A percentile compares a stretch with the other conserved stretches of the same genome.
Evolutionary conservation across 2,113 vertebrate species (phyloP).

Genomic region (Esox niger): DNA sequence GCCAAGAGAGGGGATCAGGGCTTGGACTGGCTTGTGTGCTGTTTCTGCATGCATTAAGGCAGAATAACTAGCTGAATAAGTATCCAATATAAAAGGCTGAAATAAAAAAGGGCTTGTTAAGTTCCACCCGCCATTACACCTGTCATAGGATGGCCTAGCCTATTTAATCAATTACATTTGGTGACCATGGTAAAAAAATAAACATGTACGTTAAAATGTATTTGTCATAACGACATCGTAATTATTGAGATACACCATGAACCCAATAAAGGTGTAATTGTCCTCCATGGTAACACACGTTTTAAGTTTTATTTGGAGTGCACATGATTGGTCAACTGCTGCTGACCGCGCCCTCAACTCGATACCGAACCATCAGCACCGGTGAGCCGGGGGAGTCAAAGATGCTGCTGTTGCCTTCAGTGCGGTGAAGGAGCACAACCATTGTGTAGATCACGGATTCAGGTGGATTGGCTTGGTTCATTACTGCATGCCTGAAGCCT

Average conservation of each 20-base stretch:
- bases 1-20: not conserved
- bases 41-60: not conserved
- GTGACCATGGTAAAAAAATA: not conserved
- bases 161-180: not conserved
- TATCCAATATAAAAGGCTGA: not conserved
- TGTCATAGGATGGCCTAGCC: not conserved
- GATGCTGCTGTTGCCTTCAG: slow-evolving; percentile 44
- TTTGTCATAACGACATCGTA: not conserved
- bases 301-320: slow-evolving; percentile 37
- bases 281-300: slow-evolving; percentile 51
- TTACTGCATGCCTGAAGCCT: slow-evolving; percentile 47
- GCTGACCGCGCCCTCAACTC: slow-evolving; percentile 73
- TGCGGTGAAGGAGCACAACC: slow-evolving; percentile 62
- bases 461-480: slow-evolving; percentile 17
- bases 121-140: not conserved
- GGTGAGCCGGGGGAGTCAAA: slow-evolving; percentile 50
- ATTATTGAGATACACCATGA: not conserved
- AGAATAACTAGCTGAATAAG: not conserved
- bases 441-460: slow-evolving; percentile 45
- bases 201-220: not conserved
- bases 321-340: slow-evolving; percentile 64
- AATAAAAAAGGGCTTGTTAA: not conserved
- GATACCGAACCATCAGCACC: slow-evolving; percentile 62
- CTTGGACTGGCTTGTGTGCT: not conserved
- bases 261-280: not conserved